These are phyloP conservation scores for Oryctolagus cuniculus DNA, from an alignment of 2,113 vertebrate species.

Conservation along the genomic window DNA sequence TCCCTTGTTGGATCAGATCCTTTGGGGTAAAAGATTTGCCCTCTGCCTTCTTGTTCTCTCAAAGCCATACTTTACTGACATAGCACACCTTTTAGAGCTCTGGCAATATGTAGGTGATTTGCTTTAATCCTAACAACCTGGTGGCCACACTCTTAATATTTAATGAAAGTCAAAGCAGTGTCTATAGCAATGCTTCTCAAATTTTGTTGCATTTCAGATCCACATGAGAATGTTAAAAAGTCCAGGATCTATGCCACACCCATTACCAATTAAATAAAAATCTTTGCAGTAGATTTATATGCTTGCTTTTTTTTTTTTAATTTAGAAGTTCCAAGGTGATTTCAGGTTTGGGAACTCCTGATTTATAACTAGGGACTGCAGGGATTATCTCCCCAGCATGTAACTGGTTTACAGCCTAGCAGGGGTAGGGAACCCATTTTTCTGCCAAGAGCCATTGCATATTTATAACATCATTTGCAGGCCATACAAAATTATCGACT, in stretches of 20 bases:
- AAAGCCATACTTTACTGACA: background rate
- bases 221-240: background rate
- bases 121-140: background rate
- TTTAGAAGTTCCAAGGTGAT: background rate
- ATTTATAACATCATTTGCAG: too few species aligned
- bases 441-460: too few species aligned
- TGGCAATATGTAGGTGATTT: too few species aligned
- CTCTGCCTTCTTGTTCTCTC: background rate
- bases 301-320: background rate
- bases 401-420: background rate
- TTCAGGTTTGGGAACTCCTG: slow-evolving; percentile 7
- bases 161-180: slow-evolving; percentile 26
- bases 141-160: background rate
- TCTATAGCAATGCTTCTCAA: background rate
- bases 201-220: background rate
- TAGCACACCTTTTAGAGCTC: background rate
- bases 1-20: background rate
- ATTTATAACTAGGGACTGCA: background rate
- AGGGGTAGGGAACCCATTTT: too few species aligned
- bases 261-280: background rate
- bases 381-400: background rate
- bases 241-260: background rate
- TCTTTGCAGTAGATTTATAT: background rate
- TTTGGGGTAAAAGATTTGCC: background rate
- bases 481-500: too few species aligned